Percentiles rank a stretch among this genome's conserved stretches.
These are phyloP conservation scores for Lithophane socia DNA, from an alignment of 2,888 invertebrate species.

Conservation along the genomic window DNA sequence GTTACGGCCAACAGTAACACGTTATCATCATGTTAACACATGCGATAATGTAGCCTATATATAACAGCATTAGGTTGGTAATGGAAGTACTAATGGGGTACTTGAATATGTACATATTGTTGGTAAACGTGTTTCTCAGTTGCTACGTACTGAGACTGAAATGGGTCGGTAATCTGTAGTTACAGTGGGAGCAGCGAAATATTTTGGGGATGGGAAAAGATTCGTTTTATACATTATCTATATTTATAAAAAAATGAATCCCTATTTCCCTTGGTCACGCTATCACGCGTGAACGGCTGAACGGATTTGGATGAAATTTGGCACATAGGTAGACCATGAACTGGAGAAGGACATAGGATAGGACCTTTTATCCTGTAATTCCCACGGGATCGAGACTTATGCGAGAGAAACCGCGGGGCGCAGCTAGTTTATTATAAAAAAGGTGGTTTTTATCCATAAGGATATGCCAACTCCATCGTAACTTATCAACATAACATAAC, in stretches of 20 bases:
- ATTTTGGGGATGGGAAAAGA: neutral
- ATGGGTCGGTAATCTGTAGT: neutral
- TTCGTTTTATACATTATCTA: no score
- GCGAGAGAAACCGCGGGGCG: no score
- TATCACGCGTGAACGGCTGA: no score
- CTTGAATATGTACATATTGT: slow-evolving; percentile 26
- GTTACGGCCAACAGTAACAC: slow-evolving; percentile 13
- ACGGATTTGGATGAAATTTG: no score
- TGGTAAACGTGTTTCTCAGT: neutral
- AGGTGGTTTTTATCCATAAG: neutral
- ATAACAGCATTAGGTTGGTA: slow-evolving; percentile 9
- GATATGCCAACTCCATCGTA: neutral
- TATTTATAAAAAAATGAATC: no score
- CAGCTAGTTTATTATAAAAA: no score
- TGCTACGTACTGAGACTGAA: neutral
- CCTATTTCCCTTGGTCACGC: no score
- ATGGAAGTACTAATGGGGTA: slow-evolving; percentile 35
- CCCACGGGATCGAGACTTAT: no score
- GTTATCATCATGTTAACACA: slow-evolving; percentile 31
- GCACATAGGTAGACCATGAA: no score
- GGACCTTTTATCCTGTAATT: no score
- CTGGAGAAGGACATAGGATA: no score
- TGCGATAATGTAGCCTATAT: slow-evolving; percentile 24
- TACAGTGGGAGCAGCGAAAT: neutral
- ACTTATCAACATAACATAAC: no score